Percentiles rank a stretch among this genome's conserved stretches.
Evolutionary conservation across 2,888 invertebrate genomes (phyloP).

Genomic region (Tiliacea citrago): DNA sequence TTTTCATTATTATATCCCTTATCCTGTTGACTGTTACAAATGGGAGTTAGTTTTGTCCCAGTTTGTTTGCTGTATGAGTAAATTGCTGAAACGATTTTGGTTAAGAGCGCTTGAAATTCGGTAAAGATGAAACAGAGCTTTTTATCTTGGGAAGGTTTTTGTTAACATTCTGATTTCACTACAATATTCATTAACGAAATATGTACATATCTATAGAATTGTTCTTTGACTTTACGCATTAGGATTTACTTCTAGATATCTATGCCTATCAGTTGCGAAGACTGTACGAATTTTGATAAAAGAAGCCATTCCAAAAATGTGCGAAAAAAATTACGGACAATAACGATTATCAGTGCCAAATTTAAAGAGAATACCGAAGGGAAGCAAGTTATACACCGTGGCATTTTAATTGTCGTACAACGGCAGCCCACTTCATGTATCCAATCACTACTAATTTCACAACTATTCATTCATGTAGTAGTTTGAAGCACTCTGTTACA

Average conservation of each 20-base stretch:
- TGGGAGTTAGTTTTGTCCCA: slow-evolving; percentile 18
- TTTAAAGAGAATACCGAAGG: neutral
- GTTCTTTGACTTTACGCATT: neutral
- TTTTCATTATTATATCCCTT: slow-evolving; percentile 35
- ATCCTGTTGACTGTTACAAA: slow-evolving; percentile 36
- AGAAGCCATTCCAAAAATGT: neutral
- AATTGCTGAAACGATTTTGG: slow-evolving; percentile 3
- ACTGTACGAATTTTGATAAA: neutral
- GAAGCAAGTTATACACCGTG: neutral
- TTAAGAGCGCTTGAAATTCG: slow-evolving; percentile 8
- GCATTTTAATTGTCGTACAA: too few relatives aligned
- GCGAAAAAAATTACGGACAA: neutral
- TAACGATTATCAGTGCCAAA: neutral
- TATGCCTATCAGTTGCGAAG: neutral
- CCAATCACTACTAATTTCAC: too few relatives aligned
- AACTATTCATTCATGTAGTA: too few relatives aligned
- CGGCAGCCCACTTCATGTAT: too few relatives aligned
- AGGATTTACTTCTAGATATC: too few relatives aligned
- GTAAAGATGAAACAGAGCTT: neutral
- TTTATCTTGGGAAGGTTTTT: neutral
- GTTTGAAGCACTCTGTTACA: too few relatives aligned
- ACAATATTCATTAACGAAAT: neutral
- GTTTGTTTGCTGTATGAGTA: slow-evolving; percentile 2
- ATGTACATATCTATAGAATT: neutral
- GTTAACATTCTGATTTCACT: neutral